A percentile compares a stretch with the other conserved stretches of the same genome.
Evolutionary conservation across 2,797 vertebrate species (phyloP).

Genomic region (Euthynnus affinis): DNA sequence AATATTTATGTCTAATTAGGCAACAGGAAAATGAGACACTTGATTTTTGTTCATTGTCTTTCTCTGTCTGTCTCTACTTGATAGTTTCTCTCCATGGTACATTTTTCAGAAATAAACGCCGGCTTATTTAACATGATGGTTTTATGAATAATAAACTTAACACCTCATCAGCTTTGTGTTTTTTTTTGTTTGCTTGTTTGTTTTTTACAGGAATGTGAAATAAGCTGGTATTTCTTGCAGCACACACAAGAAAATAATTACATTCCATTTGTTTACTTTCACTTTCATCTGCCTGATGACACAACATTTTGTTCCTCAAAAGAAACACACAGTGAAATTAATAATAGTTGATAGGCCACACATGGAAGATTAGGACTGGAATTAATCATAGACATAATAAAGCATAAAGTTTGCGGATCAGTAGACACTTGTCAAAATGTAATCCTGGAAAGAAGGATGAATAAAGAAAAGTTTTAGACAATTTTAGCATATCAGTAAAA

Average conservation of each 20-base stretch:
- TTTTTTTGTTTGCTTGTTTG: no score
- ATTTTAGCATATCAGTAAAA: neutral
- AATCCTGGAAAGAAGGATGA: neutral
- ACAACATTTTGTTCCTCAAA: slow-evolving; percentile 34
- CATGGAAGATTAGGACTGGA: slow-evolving; percentile 26
- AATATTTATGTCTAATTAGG: slow-evolving; percentile 39
- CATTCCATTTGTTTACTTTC: slow-evolving; percentile 43
- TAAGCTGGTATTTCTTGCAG: slow-evolving; percentile 57
- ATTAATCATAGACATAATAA: slow-evolving; percentile 20
- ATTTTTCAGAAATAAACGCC: slow-evolving; percentile 55
- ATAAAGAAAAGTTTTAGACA: neutral
- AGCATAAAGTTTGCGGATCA: neutral
- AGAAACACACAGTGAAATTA: slow-evolving; percentile 25
- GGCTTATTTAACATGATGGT: slow-evolving; percentile 53
- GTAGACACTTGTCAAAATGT: neutral
- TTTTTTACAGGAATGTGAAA: slow-evolving; percentile 56
- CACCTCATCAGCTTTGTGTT: slow-evolving; percentile 62
- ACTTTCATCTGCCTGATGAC: slow-evolving; percentile 45
- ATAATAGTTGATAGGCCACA: slow-evolving; percentile 26
- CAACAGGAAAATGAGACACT: slow-evolving; percentile 2
- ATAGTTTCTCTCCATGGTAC: slow-evolving; percentile 46
- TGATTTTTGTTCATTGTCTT: neutral
- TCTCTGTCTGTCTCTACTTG: slow-evolving; percentile 47
- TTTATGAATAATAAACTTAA: slow-evolving; percentile 71
- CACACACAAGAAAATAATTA: slow-evolving; percentile 35